Evolutionary conservation across 2,113 vertebrate species (phyloP).

Genomic region (Equus quagga): DNA sequence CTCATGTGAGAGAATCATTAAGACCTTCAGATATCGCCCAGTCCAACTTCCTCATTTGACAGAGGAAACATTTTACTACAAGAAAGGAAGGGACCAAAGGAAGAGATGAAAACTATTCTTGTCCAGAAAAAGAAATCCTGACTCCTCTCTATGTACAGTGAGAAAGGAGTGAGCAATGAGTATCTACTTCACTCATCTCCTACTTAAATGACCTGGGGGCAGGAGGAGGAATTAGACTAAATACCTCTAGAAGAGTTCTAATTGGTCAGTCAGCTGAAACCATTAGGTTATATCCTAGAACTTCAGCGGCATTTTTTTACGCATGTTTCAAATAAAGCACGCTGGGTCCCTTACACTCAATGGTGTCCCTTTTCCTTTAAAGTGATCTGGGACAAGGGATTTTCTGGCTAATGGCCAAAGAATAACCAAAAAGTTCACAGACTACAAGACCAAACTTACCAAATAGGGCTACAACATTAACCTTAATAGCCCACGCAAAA

Average conservation of each 20-base stretch:
- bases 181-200: neutral
- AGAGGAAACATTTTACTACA: neutral
- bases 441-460: neutral
- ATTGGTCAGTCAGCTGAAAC: neutral
- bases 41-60: neutral
- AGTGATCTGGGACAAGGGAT: neutral
- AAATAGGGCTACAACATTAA: neutral
- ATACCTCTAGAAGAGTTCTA: neutral
- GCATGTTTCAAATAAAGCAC: neutral
- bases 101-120: neutral
- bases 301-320: neutral
- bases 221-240: neutral
- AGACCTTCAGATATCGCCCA: neutral
- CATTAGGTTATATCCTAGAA: neutral
- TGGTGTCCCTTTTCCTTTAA: neutral
- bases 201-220: neutral
- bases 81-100: neutral
- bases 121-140: constrained; percentile 7
- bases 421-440: neutral
- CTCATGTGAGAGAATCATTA: neutral
- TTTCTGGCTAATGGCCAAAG: neutral
- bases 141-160: neutral
- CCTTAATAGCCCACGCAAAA: neutral
- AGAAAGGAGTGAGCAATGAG: neutral
- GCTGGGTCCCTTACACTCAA: neutral